Evolutionary conservation across 2,113 vertebrate genomes (phyloP).

Genomic region (Apteryx mantelli): DNA sequence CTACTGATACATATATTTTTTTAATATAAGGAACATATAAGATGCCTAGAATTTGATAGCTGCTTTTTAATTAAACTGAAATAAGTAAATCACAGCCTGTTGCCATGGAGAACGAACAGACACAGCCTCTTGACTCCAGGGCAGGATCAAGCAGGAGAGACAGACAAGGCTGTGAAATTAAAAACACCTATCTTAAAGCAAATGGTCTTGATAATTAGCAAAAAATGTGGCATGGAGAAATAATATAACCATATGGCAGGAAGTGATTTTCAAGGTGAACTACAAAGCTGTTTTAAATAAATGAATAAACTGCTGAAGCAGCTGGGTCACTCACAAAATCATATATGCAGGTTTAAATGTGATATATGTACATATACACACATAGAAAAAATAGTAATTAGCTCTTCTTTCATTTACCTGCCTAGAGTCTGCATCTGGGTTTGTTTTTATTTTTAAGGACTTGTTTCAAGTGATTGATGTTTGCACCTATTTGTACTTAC

Average conservation of each 20-base stretch:
- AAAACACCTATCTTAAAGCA: slow-evolving; percentile 71
- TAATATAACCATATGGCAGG: slow-evolving; percentile 49
- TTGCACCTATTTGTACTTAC: slow-evolving; percentile 4
- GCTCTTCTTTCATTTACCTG: neutral
- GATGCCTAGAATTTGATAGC: slow-evolving; percentile 67
- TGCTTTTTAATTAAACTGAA: slow-evolving; percentile 75
- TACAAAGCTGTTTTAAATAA: slow-evolving; percentile 59
- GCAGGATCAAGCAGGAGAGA: slow-evolving; percentile 59
- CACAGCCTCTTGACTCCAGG: slow-evolving; percentile 52
- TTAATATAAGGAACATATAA: slow-evolving; percentile 48
- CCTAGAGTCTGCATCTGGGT: neutral
- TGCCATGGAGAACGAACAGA: slow-evolving; percentile 75
- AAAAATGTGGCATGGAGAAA: slow-evolving; percentile 31
- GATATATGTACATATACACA: neutral
- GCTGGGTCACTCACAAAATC: neutral
- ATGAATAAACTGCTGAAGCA: slow-evolving; percentile 49
- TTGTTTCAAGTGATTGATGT: neutral
- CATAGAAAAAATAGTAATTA: neutral
- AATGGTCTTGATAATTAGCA: slow-evolving; percentile 63
- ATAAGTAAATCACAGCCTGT: slow-evolving; percentile 74
- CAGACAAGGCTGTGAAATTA: slow-evolving; percentile 68
- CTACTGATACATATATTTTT: slow-evolving; percentile 24
- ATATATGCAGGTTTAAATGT: neutral
- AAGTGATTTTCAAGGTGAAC: slow-evolving; percentile 67
- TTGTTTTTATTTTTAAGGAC: slow-evolving; percentile 19